Evolutionary conservation across 2,797 vertebrate genomes (phyloP), one percentile per base, ranked within the genome.

Genomic region (Dicrostonyx torquatus): DNA sequence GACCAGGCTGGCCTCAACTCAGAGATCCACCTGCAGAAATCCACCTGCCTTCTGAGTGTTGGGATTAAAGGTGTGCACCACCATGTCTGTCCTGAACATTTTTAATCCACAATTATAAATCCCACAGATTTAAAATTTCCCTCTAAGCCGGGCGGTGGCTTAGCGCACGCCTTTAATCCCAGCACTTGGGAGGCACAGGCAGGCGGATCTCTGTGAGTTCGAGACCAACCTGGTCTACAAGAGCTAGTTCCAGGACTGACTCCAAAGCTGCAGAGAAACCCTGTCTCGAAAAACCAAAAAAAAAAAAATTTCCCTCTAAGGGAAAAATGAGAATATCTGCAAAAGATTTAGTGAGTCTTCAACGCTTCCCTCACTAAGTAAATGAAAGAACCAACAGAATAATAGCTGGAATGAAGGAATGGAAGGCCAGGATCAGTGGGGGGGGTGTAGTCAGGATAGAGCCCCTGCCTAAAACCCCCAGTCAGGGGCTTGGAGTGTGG

Each of bases 401-500:
- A 43, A 34, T 2, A 15, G 68, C 17, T 9, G 34, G 68, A 87
- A 29, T 13, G 5, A n/a, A 13, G 26, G 43, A 68, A 12, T 17
- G 18, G 40, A 43, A 18, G 11, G 12, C 31, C 17, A 24, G 48
- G 40, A 11, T 77, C 37, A 50, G 34, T 29, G 31, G 22, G 17
- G n/a, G 17, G 13, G n/a, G 55, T 1, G 0, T 20, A 37, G n/a
- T 4, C 45, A 18, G 6, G 31, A 10, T 5, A 20, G 17, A 37
- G 4, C 53, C 48, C 50, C n/a, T 40, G n/a, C 40, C 64, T 50
- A 53, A 60, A 83, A 45, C 4, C 3, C 14, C 55, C 43, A 48
- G 31, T 31, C 11, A 48, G 45, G 66, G 34, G 34, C 66, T 70
- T 18, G 17, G 31, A 31, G 45, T 7, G 45, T 48, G n/a, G 31